These are phyloP conservation scores for Lordiphosa clarofinis DNA, from an alignment of 1,140 invertebrate species.

Conservation along the genomic window DNA sequence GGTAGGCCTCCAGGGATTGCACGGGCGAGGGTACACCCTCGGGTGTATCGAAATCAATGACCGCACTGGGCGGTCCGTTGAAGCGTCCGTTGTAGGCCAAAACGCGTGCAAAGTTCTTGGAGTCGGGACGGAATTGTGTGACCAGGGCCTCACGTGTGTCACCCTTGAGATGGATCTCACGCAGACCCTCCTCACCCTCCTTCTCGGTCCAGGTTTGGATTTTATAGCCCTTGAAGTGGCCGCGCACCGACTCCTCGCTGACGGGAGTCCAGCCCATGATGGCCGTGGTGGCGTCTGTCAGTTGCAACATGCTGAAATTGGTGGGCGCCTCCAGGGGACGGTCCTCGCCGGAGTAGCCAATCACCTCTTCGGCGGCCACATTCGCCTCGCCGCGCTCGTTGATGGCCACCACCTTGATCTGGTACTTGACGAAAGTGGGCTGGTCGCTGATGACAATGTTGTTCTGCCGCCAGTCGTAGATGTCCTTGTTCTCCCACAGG, in stretches of 20 bases:
- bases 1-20: constrained; percentile 88
- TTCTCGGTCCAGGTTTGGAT: constrained; percentile 96
- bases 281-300: constrained; percentile 88
- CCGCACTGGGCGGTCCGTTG: constrained; percentile 93
- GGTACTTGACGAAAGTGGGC: constrained; percentile 94
- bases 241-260: constrained; percentile 86
- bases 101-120: constrained; percentile 93
- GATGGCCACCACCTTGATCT: constrained; percentile 94
- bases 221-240: constrained; percentile 97
- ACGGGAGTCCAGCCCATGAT: constrained; percentile 92
- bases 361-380: constrained; percentile 88
- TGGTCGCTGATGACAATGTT: constrained; percentile 87
- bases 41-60: constrained; percentile 91
- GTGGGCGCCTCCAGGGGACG: constrained; percentile 89
- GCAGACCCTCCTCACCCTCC: constrained; percentile 86
- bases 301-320: constrained; percentile 90
- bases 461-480: constrained; percentile 88
- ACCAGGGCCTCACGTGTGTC: constrained; percentile 86
- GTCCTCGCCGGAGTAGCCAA: constrained; percentile 97
- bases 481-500: constrained; percentile 86
- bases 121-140: constrained; percentile 92
- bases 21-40: constrained; percentile 97
- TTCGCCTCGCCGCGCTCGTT: constrained; percentile 95
- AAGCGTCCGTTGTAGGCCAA: constrained; percentile 94
- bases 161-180: constrained; percentile 90